phyloP scores from a whole-genome alignment of 2,113 vertebrate species.

The Ceratotherium simum region DNA sequence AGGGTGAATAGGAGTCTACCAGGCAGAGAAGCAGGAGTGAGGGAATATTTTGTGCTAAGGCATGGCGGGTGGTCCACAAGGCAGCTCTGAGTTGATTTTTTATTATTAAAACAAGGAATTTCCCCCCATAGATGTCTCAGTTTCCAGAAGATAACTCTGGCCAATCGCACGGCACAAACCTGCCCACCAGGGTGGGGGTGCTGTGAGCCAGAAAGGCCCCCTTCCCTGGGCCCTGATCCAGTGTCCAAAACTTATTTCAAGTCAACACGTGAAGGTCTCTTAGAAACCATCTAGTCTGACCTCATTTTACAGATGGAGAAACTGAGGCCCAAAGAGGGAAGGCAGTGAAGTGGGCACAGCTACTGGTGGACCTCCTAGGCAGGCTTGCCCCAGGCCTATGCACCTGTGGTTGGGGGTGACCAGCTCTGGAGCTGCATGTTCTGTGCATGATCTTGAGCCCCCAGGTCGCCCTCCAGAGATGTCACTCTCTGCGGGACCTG shows the following conservation, averaged over 20 bases:
- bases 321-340: background rate
- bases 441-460: background rate
- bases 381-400: background rate
- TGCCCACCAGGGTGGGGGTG: background rate
- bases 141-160: background rate
- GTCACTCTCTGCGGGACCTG: background rate
- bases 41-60: background rate
- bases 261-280: background rate
- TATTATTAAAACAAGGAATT: background rate
- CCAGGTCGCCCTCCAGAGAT: background rate
- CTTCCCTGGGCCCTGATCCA: background rate
- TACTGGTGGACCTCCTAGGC: background rate
- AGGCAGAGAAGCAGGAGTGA: background rate
- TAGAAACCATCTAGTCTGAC: background rate
- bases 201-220: background rate
- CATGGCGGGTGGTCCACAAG: background rate
- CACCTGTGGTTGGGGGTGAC: too few relatives aligned
- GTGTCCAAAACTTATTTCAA: background rate
- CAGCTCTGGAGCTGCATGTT: background rate
- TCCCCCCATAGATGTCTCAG: background rate
- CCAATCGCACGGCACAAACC: background rate
- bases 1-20: background rate
- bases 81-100: background rate
- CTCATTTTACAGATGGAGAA: background rate
- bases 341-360: background rate